These are phyloP conservation scores for Axinella damicornis DNA, from an alignment of 37 sponge, comb jelly and placozoan genomes.

Conservation along the genomic window DNA sequence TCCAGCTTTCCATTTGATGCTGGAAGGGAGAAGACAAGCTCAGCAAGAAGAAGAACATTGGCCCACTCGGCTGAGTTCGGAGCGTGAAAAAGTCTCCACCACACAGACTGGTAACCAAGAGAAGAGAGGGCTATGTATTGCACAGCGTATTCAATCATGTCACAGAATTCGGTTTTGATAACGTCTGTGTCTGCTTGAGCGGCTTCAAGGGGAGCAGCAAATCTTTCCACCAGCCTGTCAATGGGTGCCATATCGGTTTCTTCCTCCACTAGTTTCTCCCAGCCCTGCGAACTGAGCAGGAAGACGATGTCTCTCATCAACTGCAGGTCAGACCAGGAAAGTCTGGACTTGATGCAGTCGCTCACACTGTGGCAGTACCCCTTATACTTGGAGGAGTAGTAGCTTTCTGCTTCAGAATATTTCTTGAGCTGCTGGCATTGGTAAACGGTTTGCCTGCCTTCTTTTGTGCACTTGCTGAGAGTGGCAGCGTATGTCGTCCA, in stretches of 20 bases:
- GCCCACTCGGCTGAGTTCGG: constrained; percentile 61
- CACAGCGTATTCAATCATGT: constrained; percentile 55
- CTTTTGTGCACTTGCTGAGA: constrained; percentile 43
- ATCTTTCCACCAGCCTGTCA: constrained; percentile 51
- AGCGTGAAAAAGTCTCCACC: constrained; percentile 71
- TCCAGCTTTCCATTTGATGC: constrained; percentile 41
- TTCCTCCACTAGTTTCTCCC: constrained; percentile 66
- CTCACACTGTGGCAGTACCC: constrained; percentile 62
- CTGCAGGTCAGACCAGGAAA: constrained; percentile 71
- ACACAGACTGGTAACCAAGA: constrained; percentile 55
- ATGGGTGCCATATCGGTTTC: constrained; percentile 46
- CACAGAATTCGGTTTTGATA: constrained; percentile 52
- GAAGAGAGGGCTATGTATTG: constrained; percentile 55
- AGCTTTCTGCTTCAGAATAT: constrained; percentile 39
- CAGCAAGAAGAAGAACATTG: constrained; percentile 44
- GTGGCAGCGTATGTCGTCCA: constrained; percentile 74
- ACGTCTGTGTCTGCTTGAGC: constrained; percentile 44
- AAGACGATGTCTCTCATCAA: constrained; percentile 71
- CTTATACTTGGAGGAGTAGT: constrained; percentile 57
- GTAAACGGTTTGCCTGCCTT: constrained; percentile 47
- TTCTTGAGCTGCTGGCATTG: constrained; percentile 56
- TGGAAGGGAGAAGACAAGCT: constrained; percentile 41
- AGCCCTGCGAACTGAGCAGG: constrained; percentile 68
- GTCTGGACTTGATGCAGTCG: constrained; percentile 70
- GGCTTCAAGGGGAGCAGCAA: constrained; percentile 41